Conservation (phyloP, 2,797 vertebrate species). For the Coilia nasus region DNA sequence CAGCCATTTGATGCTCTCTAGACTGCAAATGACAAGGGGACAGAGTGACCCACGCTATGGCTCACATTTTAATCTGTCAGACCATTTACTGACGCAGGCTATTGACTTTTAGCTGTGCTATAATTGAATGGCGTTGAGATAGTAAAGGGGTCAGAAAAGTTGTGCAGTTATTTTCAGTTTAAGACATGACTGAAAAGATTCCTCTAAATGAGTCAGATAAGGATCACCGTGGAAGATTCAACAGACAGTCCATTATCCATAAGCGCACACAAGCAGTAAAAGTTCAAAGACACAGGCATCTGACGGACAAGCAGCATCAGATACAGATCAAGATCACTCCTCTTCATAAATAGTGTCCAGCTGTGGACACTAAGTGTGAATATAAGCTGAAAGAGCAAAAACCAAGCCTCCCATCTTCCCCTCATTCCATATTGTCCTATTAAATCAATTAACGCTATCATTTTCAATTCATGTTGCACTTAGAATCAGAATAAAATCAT, state of each 20-base stretch:
- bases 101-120: not conserved
- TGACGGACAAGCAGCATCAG: not conserved
- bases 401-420: not conserved
- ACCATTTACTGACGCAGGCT: not conserved
- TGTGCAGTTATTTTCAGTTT: not conserved
- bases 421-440: not conserved
- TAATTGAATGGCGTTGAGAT: not conserved
- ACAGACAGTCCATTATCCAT: not conserved
- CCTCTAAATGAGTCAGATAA: not conserved
- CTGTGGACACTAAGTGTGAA: not conserved
- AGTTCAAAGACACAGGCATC: not conserved
- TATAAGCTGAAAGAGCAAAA: not conserved
- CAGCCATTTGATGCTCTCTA: not conserved
- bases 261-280: not conserved
- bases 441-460: not conserved
- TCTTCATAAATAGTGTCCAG: not conserved
- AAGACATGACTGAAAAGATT: not conserved
- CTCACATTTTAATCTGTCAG: not conserved
- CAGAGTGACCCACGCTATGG: not conserved
- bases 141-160: not conserved
- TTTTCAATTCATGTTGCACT: not conserved
- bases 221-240: not conserved
- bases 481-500: not conserved
- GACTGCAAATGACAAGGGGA: not conserved
- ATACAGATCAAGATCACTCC: not conserved